Evolutionary conservation across 2,797 vertebrate genomes (phyloP).

Genomic region (Numenius phaeopus): DNA sequence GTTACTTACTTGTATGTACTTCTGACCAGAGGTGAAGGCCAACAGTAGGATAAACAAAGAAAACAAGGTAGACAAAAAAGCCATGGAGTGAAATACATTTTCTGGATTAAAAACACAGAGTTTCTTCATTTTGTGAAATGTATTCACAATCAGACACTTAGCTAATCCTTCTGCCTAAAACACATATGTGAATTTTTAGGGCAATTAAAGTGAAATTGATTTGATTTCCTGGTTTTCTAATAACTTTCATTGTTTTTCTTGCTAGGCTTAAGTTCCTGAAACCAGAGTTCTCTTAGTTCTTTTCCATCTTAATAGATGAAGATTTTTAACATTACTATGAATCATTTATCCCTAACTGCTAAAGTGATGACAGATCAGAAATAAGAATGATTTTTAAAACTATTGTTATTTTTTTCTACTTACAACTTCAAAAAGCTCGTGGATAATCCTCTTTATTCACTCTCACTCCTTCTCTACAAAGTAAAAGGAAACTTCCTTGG

Average conservation of each 20-base stretch:
- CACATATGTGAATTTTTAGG: conserved; percentile 51
- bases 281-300: not conserved
- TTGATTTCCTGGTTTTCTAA: conserved; percentile 56
- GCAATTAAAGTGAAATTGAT: conserved; percentile 39
- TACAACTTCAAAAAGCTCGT: not conserved
- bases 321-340: not conserved
- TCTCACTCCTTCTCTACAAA: not conserved
- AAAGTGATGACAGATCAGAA: not conserved
- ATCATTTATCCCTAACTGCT: not conserved
- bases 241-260: conserved; percentile 1
- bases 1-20: conserved; percentile 4
- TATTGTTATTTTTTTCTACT: not conserved
- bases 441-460: not conserved
- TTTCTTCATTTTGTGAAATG: conserved; percentile 67
- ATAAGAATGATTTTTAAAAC: not conserved
- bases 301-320: not conserved
- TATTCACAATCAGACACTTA: conserved; percentile 33
- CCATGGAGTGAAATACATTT: conserved; percentile 62
- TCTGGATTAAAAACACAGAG: conserved; percentile 60
- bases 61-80: conserved; percentile 46
- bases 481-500: not conserved
- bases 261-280: conserved; percentile 5
- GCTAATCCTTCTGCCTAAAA: conserved; percentile 63
- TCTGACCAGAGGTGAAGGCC: conserved; percentile 42
- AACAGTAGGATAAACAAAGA: conserved; percentile 33